Percentiles rank a stretch among this genome's conserved stretches.
phyloP scores from a whole-genome alignment of 2,113 vertebrate genomes.

The Argyrosomus japonicus region DNA sequence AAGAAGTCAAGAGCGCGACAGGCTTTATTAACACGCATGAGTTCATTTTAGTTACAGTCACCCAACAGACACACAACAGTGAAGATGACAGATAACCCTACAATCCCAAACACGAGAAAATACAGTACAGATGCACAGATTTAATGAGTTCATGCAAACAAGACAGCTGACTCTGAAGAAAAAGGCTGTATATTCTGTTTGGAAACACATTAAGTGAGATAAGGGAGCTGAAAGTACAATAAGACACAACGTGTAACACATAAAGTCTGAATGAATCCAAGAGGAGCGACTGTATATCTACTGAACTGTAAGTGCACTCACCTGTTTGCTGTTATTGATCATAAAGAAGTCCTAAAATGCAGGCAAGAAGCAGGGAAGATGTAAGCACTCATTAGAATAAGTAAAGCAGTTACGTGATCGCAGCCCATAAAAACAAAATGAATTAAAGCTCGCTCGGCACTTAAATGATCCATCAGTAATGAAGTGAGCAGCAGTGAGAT shows the following conservation, averaged over 20 bases:
- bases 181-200: not conserved
- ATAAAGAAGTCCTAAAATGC: slow-evolving; percentile 98
- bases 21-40: not conserved
- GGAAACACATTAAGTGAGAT: not conserved
- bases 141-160: slow-evolving; percentile 16
- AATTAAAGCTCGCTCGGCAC: slow-evolving; percentile 65
- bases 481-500: slow-evolving; percentile 61
- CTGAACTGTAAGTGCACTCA: slow-evolving; percentile 83
- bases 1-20: not conserved
- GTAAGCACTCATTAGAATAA: slow-evolving; percentile 88
- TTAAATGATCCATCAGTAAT: slow-evolving; percentile 60
- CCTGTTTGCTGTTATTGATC: slow-evolving; percentile 98
- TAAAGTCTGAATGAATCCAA: slow-evolving; percentile 7
- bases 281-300: not conserved
- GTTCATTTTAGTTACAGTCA: slow-evolving; percentile 6
- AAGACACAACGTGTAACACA: not conserved
- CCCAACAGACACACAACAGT: not conserved
- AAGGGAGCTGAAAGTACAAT: not conserved
- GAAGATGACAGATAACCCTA: not conserved
- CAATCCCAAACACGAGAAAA: not conserved
- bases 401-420: slow-evolving; percentile 90
- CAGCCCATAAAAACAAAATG: slow-evolving; percentile 80
- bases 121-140: slow-evolving; percentile 1
- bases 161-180: not conserved
- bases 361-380: slow-evolving; percentile 97